Base-by-base conservation (phyloP, 2,888 invertebrate species). In the Lepeophtheirus nordmannii region DNA sequence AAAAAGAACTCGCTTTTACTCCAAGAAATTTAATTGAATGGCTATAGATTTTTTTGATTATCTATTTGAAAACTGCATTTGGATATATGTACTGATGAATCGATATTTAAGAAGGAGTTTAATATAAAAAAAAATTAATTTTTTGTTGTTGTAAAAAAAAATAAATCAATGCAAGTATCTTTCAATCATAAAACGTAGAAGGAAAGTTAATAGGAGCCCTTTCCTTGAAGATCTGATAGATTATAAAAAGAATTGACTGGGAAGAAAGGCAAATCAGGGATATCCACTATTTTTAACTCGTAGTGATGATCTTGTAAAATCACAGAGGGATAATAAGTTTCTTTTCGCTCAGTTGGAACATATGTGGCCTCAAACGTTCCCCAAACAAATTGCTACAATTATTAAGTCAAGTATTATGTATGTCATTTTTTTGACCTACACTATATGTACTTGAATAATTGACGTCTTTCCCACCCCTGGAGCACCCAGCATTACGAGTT, bases 401-500 rank as follows among this genome's bases (percentile, higher is more conserved):
- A 30, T 30, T 30, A 30, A 30, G 30, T 30, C 30, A 30, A 7
- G 30, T 7, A 30, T 30, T 30, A 30, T 30, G 30, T 30, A 30
- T 30, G 2, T 30, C 30, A 30, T 30, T 30, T 30, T 30, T 30
- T 30, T 30, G 3, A 30, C 30, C 2, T 2, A 30, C 30, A 30
- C 30, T 30, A 30, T 60, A 17, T 74, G 78, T 75, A 87, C 89
- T 83, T 88, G 86, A 77, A 89, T 84, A 75, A 93, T 88, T 74
- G 90, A 89, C 70, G 91, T 89, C 77, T 93, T 93, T 69, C 92
- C 92, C 72, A 91, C 91, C 69, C 87, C 87, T 38, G 88, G 85
- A 68, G 90, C 90, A 68, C 92, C 92, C 71, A 92, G 81, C 71
- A 92, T 81, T 69, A 87, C 85, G 71, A 89, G 83, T 75, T 87